These are phyloP conservation scores for Aphelinus certus DNA, from an alignment of 1,140 invertebrate genomes.

Conservation along the genomic window DNA sequence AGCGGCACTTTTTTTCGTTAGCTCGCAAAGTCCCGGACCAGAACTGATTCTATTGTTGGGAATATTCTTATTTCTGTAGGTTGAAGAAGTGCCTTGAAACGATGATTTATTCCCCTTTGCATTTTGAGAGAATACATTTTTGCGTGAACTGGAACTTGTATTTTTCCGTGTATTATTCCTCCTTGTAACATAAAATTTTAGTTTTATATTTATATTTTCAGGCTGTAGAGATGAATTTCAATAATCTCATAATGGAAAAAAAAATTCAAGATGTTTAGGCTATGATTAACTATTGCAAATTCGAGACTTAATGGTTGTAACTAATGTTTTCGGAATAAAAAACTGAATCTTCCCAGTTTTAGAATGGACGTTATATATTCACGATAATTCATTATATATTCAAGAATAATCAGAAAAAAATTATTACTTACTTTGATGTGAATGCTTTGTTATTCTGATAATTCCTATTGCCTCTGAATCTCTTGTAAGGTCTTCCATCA, in stretches of 20 bases:
- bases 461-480: slow-evolving; percentile 1
- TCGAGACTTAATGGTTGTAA: too few species aligned
- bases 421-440: neutral
- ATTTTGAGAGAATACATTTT: neutral
- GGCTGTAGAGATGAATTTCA: too few species aligned
- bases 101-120: neutral
- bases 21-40: slow-evolving; percentile 26
- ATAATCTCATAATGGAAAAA: too few species aligned
- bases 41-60: neutral
- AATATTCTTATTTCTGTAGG: neutral
- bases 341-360: too few species aligned
- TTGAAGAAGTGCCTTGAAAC: neutral
- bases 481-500: neutral
- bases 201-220: too few species aligned
- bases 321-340: too few species aligned
- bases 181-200: too few species aligned
- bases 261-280: too few species aligned
- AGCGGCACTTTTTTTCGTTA: slow-evolving; percentile 21
- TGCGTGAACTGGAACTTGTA: neutral
- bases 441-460: neutral
- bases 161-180: neutral
- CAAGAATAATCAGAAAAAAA: neutral
- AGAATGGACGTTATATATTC: too few species aligned
- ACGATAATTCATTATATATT: too few species aligned
- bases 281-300: too few species aligned